phyloP scores from a whole-genome alignment of 2,797 vertebrate species.

The Pangasius djambal region DNA sequence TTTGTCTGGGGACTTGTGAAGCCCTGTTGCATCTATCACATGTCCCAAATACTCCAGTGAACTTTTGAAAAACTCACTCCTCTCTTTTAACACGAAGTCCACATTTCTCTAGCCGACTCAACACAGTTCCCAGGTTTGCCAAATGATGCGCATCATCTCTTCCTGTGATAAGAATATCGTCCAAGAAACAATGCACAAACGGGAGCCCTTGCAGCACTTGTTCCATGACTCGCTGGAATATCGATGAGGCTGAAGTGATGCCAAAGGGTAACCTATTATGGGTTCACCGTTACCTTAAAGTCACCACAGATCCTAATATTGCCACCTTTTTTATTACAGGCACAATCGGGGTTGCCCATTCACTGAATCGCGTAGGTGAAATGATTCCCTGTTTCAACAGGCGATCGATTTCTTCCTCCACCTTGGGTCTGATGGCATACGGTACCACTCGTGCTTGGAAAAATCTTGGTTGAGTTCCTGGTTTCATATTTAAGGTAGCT shows the following conservation, averaged over 20 bases:
- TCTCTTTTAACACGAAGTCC: no score
- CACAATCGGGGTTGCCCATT: not conserved
- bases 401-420: not conserved
- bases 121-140: no score
- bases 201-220: slow-evolving; percentile 3
- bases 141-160: no score
- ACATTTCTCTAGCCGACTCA: no score
- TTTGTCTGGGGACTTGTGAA: no score
- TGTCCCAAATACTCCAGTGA: no score
- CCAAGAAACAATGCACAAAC: no score
- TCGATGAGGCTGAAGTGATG: not conserved
- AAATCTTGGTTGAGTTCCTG: slow-evolving; percentile 3
- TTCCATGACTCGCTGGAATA: slow-evolving; percentile 36
- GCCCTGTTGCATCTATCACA: no score
- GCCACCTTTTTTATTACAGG: not conserved
- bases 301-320: no score
- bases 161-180: no score
- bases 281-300: no score
- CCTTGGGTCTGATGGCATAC: slow-evolving; percentile 1
- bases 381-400: not conserved
- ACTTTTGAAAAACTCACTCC: no score
- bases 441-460: not conserved
- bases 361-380: not conserved
- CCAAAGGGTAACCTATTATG: not conserved
- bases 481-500: not conserved